Percentiles rank a stretch among this genome's conserved stretches.
These are phyloP conservation scores for Neogale vison DNA, from an alignment of 2,113 vertebrate genomes.

Conservation along the genomic window DNA sequence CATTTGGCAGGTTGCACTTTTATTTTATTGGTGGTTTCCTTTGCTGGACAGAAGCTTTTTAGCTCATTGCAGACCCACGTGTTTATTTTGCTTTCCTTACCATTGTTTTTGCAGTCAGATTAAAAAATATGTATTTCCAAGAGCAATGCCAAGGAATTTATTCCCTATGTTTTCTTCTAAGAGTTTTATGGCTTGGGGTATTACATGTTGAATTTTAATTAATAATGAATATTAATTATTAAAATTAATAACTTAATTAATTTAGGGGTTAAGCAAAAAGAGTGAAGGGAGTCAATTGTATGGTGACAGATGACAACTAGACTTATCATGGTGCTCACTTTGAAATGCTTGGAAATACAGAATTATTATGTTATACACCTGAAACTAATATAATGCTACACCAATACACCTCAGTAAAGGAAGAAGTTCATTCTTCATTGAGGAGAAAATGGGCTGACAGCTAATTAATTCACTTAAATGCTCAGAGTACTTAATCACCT, in stretches of 20 bases:
- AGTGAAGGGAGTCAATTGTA: not conserved
- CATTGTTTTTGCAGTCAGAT: not conserved
- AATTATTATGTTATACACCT: not conserved
- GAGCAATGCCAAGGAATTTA: not conserved
- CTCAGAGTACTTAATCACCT: not conserved
- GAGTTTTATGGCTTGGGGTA: not conserved
- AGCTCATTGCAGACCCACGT: not conserved
- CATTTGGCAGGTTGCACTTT: not conserved
- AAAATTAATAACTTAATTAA: too few relatives aligned
- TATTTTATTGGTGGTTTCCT: not conserved
- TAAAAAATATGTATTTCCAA: not conserved
- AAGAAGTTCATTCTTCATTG: not conserved
- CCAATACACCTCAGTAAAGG: not conserved
- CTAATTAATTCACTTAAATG: not conserved
- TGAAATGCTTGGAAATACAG: not conserved
- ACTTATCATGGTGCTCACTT: not conserved
- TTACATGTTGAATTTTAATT: not conserved
- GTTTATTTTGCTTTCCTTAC: not conserved
- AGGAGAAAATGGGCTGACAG: not conserved
- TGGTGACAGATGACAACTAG: not conserved
- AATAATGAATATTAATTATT: too few relatives aligned
- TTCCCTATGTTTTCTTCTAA: not conserved
- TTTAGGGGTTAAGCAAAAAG: not conserved
- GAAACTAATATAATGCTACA: not conserved
- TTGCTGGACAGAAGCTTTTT: not conserved